Evolutionary conservation across 2,888 invertebrate species (phyloP), one percentile per base, ranked within the genome.

Genomic region (Marronus borbonicus): DNA sequence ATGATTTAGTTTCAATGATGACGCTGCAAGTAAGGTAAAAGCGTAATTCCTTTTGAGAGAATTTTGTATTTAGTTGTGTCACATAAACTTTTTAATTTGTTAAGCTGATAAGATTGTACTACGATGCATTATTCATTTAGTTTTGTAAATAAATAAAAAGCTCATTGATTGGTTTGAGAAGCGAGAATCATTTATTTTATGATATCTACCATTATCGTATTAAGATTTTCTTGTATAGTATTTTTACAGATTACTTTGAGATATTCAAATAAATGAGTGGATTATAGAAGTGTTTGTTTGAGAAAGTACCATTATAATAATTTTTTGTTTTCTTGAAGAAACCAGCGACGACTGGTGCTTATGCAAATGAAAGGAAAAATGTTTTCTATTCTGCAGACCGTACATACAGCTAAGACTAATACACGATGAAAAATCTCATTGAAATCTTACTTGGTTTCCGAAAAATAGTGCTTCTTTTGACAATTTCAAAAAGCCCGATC

Each of bases 51-150:
- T 50, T 49, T n/a, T 65, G 12, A 52, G 12, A 5, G 24, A 65
- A 60, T 52, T 77, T 58, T 58, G 55, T 58, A 4, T 77, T 64
- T 17, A 52, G 36, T 76, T 39, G 10, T 65, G 44, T 50, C 66
- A 10, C 55, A 58, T 20, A 1, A 58, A 36, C 5, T 14, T 14
- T 76, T 24, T 39, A 60, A 44, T 52, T 31, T 39, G 55, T 76
- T 76, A 76, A 68, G 76, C 65, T 76, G 76, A 76, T 76, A 76
- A 76, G 76, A 76, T 76, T 76, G 76, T 76, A 66, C 76, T 76
- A 68, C 76, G 36, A 50, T 52, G 12, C 44, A 12, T 52, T 31
- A 28, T 62, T 20, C 28, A 36, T 10, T 44, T 65, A 64, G 49
- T 44, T 66, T 36, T 44, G 52, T 58, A 52, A 66, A 68, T 65